Evolutionary conservation across 2,888 invertebrate genomes (phyloP).

Genomic region (Sisyra terminalis): DNA sequence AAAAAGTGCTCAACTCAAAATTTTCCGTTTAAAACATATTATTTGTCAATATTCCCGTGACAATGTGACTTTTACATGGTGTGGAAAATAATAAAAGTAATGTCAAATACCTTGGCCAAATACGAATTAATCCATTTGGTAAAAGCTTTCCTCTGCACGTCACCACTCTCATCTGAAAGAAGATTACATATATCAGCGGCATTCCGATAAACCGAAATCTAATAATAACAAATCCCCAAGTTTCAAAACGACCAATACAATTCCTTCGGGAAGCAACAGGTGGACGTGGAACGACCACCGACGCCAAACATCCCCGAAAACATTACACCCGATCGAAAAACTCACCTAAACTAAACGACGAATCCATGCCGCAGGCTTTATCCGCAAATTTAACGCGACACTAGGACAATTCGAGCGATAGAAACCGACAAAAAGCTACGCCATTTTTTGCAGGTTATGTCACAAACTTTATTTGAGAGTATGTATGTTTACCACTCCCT

Average conservation of each 20-base stretch:
- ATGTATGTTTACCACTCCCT: too few relatives aligned
- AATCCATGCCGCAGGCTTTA: background rate
- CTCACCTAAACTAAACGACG: conserved; percentile 6
- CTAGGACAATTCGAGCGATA: too few relatives aligned
- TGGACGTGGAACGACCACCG: background rate
- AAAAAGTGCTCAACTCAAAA: too few relatives aligned
- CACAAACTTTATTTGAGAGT: too few relatives aligned
- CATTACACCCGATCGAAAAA: background rate
- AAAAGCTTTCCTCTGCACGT: conserved; percentile 8
- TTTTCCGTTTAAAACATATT: too few relatives aligned
- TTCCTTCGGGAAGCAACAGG: conserved; percentile 2
- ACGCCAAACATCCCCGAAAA: background rate
- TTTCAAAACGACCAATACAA: background rate
- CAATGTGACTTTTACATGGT: too few relatives aligned
- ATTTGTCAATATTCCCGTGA: too few relatives aligned
- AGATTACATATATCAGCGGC: background rate
- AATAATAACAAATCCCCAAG: background rate
- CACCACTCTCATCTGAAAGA: conserved; percentile 8
- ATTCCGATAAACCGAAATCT: background rate
- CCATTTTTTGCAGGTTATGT: too few relatives aligned
- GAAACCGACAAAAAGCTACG: too few relatives aligned
- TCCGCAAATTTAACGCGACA: background rate
- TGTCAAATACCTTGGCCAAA: conserved; percentile 5
- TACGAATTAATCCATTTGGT: conserved; percentile 9
- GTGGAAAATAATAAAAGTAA: too few relatives aligned